A percentile compares a stretch with the other conserved stretches of the same genome.
Evolutionary conservation across 2,113 vertebrate genomes (phyloP).

Genomic region (Xiphophorus couchianus): DNA sequence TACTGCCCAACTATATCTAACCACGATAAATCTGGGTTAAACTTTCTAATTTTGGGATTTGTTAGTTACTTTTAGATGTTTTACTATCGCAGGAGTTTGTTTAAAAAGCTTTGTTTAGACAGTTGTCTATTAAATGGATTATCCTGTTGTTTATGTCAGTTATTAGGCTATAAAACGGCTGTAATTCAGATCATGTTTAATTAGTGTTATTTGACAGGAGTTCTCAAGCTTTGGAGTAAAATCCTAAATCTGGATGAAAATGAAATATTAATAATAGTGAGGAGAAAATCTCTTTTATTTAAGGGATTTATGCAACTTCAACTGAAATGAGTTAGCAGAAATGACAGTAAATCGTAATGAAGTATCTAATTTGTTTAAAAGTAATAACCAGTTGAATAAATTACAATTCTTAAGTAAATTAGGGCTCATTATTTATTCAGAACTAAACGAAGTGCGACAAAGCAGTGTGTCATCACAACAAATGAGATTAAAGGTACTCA

Average conservation of each 20-base stretch:
- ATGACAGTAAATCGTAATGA: not conserved
- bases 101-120: not conserved
- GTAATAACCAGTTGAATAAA: too few species aligned
- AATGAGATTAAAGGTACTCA: too few species aligned
- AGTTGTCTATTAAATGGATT: not conserved
- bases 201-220: not conserved
- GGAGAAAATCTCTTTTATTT: too few species aligned
- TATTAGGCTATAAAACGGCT: not conserved
- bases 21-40: constrained; percentile 1
- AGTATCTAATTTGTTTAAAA: too few species aligned
- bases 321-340: not conserved
- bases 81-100: too few species aligned
- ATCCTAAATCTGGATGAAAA: too few species aligned
- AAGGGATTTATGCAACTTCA: not conserved
- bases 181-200: not conserved
- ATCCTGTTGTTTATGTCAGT: not conserved
- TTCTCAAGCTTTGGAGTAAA: too few species aligned
- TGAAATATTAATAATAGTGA: too few species aligned
- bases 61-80: not conserved
- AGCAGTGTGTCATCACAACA: too few species aligned
- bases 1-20: not conserved
- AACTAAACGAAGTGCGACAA: too few species aligned
- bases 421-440: too few species aligned
- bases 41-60: not conserved
- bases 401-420: too few species aligned